Conservation (phyloP, 53 echinoderm and acorn worm species). For the Paracentrotus lividus region DNA sequence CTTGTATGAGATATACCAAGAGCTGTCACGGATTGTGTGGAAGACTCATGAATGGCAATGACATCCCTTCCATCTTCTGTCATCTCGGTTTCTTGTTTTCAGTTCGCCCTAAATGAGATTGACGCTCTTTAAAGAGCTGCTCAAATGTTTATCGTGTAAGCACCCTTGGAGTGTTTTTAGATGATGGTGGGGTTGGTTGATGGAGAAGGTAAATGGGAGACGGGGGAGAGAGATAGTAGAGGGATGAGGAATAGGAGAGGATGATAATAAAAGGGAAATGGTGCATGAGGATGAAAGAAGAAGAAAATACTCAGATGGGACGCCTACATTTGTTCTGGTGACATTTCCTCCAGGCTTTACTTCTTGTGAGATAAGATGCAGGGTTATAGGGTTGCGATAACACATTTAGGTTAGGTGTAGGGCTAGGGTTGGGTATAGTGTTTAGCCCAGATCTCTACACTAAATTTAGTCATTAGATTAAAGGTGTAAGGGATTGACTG, state of each 20-base stretch:
- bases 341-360: too few species aligned
- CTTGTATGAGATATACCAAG: not conserved
- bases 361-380: too few species aligned
- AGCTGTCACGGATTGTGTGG: not conserved
- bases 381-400: not conserved
- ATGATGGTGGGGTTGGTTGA: not conserved
- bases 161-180: slow-evolving; percentile 41
- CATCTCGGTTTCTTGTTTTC: slow-evolving; percentile 52
- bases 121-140: slow-evolving; percentile 65
- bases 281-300: not conserved
- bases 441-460: too few species aligned
- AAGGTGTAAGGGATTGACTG: not conserved
- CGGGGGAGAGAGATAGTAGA: not conserved
- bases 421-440: too few species aligned
- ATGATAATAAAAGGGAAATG: too few species aligned
- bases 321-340: too few species aligned
- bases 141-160: slow-evolving; percentile 67
- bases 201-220: slow-evolving; percentile 28
- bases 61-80: slow-evolving; percentile 18
- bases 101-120: slow-evolving; percentile 48
- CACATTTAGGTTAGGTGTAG: not conserved
- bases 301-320: too few species aligned
- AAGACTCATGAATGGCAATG: slow-evolving; percentile 28
- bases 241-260: not conserved
- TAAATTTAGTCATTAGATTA: too few species aligned